Evolutionary conservation across 2,797 vertebrate species (phyloP).

Genomic region (Schizopygopsis malacanthus): DNA sequence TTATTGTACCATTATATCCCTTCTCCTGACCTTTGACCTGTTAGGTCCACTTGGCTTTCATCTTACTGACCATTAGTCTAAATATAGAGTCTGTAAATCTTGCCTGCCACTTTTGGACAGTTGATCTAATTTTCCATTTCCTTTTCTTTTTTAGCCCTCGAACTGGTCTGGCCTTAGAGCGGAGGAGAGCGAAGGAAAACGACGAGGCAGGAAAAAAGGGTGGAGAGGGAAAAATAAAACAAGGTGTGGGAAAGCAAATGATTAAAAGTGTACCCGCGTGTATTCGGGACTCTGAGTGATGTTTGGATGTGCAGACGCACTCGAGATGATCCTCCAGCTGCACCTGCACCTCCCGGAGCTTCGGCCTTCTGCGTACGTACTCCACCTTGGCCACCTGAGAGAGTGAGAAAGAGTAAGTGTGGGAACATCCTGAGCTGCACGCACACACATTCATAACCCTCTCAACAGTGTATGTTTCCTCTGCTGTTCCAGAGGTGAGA

Average conservation of each 20-base stretch:
- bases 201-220: slow-evolving; percentile 43
- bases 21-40: slow-evolving; percentile 5
- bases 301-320: slow-evolving; percentile 86
- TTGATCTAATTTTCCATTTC: slow-evolving; percentile 40
- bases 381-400: slow-evolving; percentile 95
- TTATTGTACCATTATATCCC: neutral
- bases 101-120: slow-evolving; percentile 1
- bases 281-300: slow-evolving; percentile 83
- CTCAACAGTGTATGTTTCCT: slow-evolving; percentile 23
- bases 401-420: slow-evolving; percentile 15
- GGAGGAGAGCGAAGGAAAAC: slow-evolving; percentile 46
- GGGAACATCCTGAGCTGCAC: slow-evolving; percentile 28
- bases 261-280: slow-evolving; percentile 78
- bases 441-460: slow-evolving; percentile 43
- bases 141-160: slow-evolving; percentile 46
- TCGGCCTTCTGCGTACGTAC: slow-evolving; percentile 91
- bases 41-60: slow-evolving; percentile 8
- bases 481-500: slow-evolving; percentile 38
- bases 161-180: slow-evolving; percentile 17
- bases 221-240: slow-evolving; percentile 56
- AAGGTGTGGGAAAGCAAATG: slow-evolving; percentile 61
- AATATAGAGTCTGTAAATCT: slow-evolving; percentile 5
- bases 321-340: slow-evolving; percentile 96
- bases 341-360: slow-evolving; percentile 96
- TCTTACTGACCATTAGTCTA: slow-evolving; percentile 36